Evolutionary conservation across 2,113 vertebrate genomes (phyloP).

Genomic region (human (Homo sapiens)): GRCh38 chr6:39034501-39035000

Average conservation of each 20-base stretch:
- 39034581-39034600: neutral
- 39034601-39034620: neutral
- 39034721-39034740: neutral
- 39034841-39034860: neutral
- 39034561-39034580: neutral
- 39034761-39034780: neutral
- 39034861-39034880: neutral
- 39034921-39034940: neutral
- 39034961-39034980: neutral
- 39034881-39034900: neutral
- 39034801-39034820: neutral
- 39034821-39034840: neutral
- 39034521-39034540: neutral
- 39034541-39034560: neutral
- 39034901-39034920: neutral
- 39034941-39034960: neutral
- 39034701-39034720: neutral
- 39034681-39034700: neutral
- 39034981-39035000: neutral
- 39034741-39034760: neutral
- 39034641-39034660: neutral
- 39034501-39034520: neutral
- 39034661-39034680: neutral
- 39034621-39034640: neutral
- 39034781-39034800: neutral